phyloP scores from a whole-genome alignment of 2,888 invertebrate genomes.

The Caenorhabditis sp. region DNA sequence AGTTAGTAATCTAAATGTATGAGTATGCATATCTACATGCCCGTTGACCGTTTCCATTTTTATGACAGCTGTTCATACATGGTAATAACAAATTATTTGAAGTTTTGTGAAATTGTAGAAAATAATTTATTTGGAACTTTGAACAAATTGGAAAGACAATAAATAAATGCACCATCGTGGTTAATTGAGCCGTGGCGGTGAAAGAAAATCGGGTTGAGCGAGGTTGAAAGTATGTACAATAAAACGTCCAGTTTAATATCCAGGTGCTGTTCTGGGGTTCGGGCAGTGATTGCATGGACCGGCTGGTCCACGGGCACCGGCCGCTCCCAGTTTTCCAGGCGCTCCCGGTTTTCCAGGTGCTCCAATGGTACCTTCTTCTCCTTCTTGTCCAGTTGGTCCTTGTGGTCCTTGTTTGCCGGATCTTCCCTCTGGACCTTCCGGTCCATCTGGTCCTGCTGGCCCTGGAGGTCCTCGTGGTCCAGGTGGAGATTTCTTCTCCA shows the following conservation, averaged over 20 bases:
- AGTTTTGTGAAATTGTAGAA: too few relatives aligned
- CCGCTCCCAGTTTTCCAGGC: conserved; percentile 68
- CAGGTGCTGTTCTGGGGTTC: conserved; percentile 75
- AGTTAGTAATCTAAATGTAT: too few relatives aligned
- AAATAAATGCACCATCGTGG: conserved; percentile 62
- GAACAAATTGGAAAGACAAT: conserved; percentile 59
- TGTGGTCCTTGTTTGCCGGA: conserved; percentile 67
- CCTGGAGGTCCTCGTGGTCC: conserved; percentile 72
- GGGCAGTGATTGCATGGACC: conserved; percentile 76
- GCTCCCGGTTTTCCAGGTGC: conserved; percentile 68
- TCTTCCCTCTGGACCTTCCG: conserved; percentile 63
- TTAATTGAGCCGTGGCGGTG: conserved; percentile 48
- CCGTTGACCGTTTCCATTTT: too few relatives aligned
- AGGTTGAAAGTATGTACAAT: conserved; percentile 37
- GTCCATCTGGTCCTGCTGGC: conserved; percentile 59
- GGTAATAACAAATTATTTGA: too few relatives aligned
- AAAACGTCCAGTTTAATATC: conserved; percentile 65
- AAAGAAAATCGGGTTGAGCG: conserved; percentile 22
- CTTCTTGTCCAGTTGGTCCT: conserved; percentile 70
- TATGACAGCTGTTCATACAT: too few relatives aligned
- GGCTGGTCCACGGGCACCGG: conserved; percentile 68
- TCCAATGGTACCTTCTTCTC: conserved; percentile 72
- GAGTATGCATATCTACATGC: too few relatives aligned
- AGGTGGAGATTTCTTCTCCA: conserved; percentile 67
- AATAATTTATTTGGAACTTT: too few relatives aligned